These are phyloP conservation scores for Scleropages formosus DNA, from an alignment of 2,797 vertebrate genomes.

Conservation along the genomic window DNA sequence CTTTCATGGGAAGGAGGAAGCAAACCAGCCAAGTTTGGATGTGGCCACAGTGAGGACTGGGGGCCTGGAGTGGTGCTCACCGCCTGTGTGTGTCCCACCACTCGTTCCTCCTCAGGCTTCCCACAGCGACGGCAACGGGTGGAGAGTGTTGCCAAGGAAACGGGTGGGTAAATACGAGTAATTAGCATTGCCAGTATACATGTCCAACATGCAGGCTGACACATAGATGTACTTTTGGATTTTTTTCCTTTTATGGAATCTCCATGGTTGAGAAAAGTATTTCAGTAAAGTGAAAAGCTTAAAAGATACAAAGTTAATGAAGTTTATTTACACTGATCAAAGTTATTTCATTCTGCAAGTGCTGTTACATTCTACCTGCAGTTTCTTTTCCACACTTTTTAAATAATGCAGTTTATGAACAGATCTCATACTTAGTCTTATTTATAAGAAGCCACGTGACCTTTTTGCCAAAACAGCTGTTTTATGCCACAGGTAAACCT, in stretches of 20 bases:
- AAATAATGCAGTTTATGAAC: no score
- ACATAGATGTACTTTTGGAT: neutral
- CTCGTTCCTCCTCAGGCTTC: slow-evolving; percentile 16
- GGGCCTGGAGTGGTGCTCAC: slow-evolving; percentile 22
- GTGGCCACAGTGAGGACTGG: slow-evolving; percentile 52
- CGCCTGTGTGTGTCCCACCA: neutral
- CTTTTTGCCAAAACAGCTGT: no score
- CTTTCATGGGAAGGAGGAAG: slow-evolving; percentile 62
- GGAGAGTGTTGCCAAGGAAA: slow-evolving; percentile 15
- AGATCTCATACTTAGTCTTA: no score
- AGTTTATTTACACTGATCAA: no score
- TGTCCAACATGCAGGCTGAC: neutral
- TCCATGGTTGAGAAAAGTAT: no score
- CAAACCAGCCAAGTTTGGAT: slow-evolving; percentile 59
- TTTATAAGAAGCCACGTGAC: no score
- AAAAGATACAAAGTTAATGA: no score
- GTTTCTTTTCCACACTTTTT: no score
- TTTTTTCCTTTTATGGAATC: no score
- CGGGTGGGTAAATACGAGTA: slow-evolving; percentile 24
- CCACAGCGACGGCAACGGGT: neutral
- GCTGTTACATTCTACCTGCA: no score
- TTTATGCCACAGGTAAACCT: neutral
- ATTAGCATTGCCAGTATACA: slow-evolving; percentile 5
- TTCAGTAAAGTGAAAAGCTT: no score
- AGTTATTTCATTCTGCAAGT: no score